phyloP scores from a whole-genome alignment of 2,888 invertebrate species.

The Volucella inflata region DNA sequence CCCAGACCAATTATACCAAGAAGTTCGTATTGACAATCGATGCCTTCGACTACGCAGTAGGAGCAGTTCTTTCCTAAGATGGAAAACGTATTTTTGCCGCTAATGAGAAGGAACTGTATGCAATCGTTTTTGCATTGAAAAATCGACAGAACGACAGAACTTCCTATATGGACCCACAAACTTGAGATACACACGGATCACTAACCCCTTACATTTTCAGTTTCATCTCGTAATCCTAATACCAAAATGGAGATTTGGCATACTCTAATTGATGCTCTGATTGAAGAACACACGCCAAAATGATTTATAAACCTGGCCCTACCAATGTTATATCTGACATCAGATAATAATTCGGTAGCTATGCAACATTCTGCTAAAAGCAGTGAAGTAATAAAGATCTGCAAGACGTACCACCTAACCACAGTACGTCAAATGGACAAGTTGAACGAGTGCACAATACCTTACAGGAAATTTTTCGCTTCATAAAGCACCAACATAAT shows the following conservation, averaged over 20 bases:
- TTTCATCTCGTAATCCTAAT: constrained; percentile 77
- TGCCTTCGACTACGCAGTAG: constrained; percentile 78
- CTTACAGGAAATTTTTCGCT: too few relatives aligned
- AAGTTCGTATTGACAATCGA: constrained; percentile 77
- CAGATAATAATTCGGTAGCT: too few relatives aligned
- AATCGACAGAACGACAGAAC: constrained; percentile 80
- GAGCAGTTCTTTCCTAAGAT: constrained; percentile 68
- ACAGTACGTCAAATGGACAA: too few relatives aligned
- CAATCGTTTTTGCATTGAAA: constrained; percentile 80
- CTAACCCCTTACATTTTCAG: constrained; percentile 62
- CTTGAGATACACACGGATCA: constrained; percentile 74
- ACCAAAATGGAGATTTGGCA: constrained; percentile 81
- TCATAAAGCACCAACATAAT: too few relatives aligned
- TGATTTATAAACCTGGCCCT: too few relatives aligned
- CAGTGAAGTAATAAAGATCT: too few relatives aligned
- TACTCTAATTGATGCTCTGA: too few relatives aligned
- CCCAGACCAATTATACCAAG: constrained; percentile 11
- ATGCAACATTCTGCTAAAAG: too few relatives aligned
- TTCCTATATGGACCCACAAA: constrained; percentile 78
- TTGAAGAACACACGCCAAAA: constrained; percentile 79
- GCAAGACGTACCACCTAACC: too few relatives aligned
- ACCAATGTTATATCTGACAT: too few relatives aligned
- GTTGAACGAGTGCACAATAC: too few relatives aligned
- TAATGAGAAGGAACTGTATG: constrained; percentile 81
- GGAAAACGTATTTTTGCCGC: constrained; percentile 76